Base-by-base conservation (phyloP, 2,888 invertebrate genomes). In the Zygogramma bicolorata region DNA sequence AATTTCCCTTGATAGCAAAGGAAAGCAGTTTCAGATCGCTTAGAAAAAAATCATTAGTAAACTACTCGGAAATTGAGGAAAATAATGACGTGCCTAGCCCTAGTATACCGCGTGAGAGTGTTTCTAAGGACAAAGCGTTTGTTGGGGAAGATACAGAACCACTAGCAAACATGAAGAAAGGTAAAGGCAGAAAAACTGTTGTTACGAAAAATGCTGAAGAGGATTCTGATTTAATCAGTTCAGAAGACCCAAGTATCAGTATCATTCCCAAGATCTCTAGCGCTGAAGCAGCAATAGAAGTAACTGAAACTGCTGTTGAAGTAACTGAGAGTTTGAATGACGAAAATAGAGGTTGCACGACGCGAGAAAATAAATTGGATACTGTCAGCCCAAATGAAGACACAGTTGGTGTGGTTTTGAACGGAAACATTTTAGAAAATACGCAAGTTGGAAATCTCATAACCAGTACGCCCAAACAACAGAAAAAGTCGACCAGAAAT, bases 1-100 rank as follows among this genome's bases (percentile, higher is more conserved):
- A 38, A 4, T 13, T 38, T 6, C 15, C 18, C 3, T 53, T 53
- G 53, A 13, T 53, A 53, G 3, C 27, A 27, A 22, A 27, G 13
- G 53, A 27, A 15, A 53, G 4, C n/a, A 4, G 20, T 25, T 46
- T 13, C n/a, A 67, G 71, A 62, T 67, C 62, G 6, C 62, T 67
- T 13, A 53, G 71, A 31, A 67, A 57, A n/a, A 71, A 71, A 62
- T 57, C 34, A 8, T 34, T 38, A n/a, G n/a, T 71, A 7, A 71
- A 71, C 10, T 71, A 67, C 58, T 20, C 71, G 4, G 71, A 71
- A 62, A 40, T 42, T n/a, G 67, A 71, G 29, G 71, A 71, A 49
- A 61, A 20, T 25, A 65, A 60, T 49, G 61, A 61, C 13, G 13
- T 15, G 22, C 38, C 20, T n/a, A 53, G 13, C 1, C 27, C 7